Percentiles rank a stretch among this genome's conserved stretches.
Evolutionary conservation across 2,797 vertebrate genomes (phyloP).

Genomic region (Antennarius maculatus): DNA sequence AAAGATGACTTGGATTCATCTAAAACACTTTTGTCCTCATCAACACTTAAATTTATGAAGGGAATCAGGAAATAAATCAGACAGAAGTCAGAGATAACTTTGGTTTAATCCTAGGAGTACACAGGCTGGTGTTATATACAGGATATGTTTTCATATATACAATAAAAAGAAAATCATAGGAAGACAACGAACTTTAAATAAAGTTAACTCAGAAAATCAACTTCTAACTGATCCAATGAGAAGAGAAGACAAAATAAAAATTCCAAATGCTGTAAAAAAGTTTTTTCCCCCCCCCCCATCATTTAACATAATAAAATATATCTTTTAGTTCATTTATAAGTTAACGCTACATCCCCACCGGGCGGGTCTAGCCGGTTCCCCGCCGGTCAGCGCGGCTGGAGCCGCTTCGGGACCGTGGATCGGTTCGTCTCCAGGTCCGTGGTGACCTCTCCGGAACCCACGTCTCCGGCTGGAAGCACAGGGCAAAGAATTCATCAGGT

Average conservation of each 20-base stretch:
- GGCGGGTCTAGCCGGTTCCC: conserved; percentile 43
- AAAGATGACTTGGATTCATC: neutral
- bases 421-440: conserved; percentile 80
- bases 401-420: conserved; percentile 82
- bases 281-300: conserved; percentile 16
- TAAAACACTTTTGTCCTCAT: neutral
- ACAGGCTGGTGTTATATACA: conserved; percentile 51
- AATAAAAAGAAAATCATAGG: conserved; percentile 41
- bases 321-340: conserved; percentile 78
- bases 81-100: conserved; percentile 48
- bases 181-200: conserved; percentile 4
- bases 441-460: conserved; percentile 89
- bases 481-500: neutral
- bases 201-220: conserved; percentile 4
- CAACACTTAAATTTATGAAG: neutral
- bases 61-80: conserved; percentile 14
- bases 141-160: conserved; percentile 42
- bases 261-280: conserved; percentile 69
- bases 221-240: neutral
- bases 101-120: conserved; percentile 72
- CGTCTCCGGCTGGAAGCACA: conserved; percentile 82
- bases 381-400: conserved; percentile 90
- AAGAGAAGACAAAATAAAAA: conserved; percentile 41
- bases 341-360: conserved; percentile 84
- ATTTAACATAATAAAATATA: conserved; percentile 83